Percentiles rank a stretch among this genome's conserved stretches.
Conservation (phyloP, 2,888 invertebrate species). For the Perizoma affinitatum region DNA sequence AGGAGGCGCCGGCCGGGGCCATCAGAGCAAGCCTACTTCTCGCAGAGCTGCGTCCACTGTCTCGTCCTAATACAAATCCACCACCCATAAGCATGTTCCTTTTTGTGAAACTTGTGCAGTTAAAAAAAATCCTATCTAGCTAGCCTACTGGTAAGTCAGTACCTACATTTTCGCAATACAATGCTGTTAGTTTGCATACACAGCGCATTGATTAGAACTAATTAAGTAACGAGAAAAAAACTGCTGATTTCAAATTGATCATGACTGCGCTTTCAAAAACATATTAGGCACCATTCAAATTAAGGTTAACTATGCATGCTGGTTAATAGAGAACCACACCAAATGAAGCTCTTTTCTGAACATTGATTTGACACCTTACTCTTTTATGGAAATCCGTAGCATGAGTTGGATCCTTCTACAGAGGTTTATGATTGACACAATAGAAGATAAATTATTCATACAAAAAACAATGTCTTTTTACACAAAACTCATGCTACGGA, state of each 20-base stretch:
- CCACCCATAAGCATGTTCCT: conserved; percentile 50
- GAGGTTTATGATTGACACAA: background rate
- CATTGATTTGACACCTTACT: conserved; percentile 7
- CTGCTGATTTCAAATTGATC: conserved; percentile 6
- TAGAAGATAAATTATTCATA: too few species aligned
- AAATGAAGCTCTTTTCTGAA: conserved; percentile 23
- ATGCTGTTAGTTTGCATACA: conserved; percentile 11
- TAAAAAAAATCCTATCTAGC: conserved; percentile 9
- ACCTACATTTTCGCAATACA: conserved; percentile 1
- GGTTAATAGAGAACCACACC: conserved; percentile 26
- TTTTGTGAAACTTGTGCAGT: conserved; percentile 25
- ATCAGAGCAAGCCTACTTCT: conserved; percentile 95
- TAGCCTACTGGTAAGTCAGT: conserved; percentile 7
- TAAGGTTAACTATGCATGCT: conserved; percentile 27
- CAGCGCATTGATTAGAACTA: background rate
- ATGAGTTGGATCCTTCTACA: conserved; percentile 31
- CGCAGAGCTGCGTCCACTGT: conserved; percentile 96
- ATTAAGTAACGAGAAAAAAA: background rate
- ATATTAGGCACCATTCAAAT: conserved; percentile 8
- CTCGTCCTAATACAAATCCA: conserved; percentile 88
- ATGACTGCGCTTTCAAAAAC: conserved; percentile 10
- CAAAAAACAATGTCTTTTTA: background rate
- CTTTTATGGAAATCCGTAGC: conserved; percentile 41
- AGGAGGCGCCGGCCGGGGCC: conserved; percentile 27
- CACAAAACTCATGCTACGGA: conserved; percentile 58